Evolutionary conservation across 1,140 invertebrate species (phyloP), one percentile per base, ranked within the genome.

Genomic region (Zaprionus nigranus): DNA sequence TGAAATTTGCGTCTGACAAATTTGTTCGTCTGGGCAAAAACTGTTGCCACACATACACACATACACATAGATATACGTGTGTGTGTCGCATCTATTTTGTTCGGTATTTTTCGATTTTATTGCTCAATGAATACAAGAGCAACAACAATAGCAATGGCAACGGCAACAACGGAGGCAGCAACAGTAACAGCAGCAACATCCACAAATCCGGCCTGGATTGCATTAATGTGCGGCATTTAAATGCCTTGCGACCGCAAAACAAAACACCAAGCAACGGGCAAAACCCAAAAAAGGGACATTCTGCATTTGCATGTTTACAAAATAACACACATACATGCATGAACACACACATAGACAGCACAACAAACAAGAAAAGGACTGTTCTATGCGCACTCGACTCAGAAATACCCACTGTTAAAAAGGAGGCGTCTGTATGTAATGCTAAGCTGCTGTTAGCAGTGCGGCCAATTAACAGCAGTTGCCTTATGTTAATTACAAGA

Each of bases 181-280:
- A 17, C 43, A 28, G 40, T 34, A 22, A 36, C 17, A 22, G n/a
- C n/a, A 24, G 49, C 9, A 43, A 26, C 54, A 22, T 58, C 43
- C 66, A 57, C 53, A 70, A 75, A 70, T 70, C 67, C 66, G 49
- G 68, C 56, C 68, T 57, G 65, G 54, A 54, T 81, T 84, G 79
- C 82, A 82, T 86, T 84, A 84, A 84, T 84, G 82, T 84, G 82
- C 54, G 82, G 78, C 73, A 87, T 83, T 87, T 87, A 87, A 87
- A 87, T 88, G 84, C 70, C 75, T 80, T 56, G 66, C 82, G 79
- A 84, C 83, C 83, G 49, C 83, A 87, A 78, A 88, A 88, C 84
- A 72, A 86, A 85, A 86, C 82, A 82, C 82, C 82, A 86, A 86
- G 75, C 61, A 75, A 65, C 74, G 65, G 30, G 56, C 60, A 68